phyloP scores from a whole-genome alignment of 2,113 vertebrate species.

The Pleuronectes platessa region DNA sequence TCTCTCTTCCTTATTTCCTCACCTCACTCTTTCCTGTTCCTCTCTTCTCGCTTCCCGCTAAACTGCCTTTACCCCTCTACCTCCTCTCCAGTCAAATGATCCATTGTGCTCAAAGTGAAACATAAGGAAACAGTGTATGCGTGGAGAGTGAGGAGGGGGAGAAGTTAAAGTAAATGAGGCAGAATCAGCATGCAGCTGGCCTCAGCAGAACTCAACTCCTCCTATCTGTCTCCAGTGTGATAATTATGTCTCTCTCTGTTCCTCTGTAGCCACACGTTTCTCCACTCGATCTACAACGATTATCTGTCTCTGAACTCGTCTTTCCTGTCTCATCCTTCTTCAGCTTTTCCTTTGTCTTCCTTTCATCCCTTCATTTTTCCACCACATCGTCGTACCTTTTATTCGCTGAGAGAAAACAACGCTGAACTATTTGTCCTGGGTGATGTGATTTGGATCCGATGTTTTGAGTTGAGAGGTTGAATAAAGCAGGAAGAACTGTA shows the following conservation, averaged over 20 bases:
- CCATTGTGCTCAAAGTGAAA: not conserved
- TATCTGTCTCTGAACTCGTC: conserved; percentile 25
- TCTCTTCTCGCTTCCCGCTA: too few relatives aligned
- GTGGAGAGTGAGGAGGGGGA: not conserved
- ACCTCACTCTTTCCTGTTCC: too few relatives aligned
- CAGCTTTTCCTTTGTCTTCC: not conserved
- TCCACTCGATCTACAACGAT: conserved; percentile 22
- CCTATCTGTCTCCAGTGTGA: conserved; percentile 21
- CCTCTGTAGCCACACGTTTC: conserved; percentile 10
- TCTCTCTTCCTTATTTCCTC: too few relatives aligned
- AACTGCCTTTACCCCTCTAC: too few relatives aligned
- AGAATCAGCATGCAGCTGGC: conserved; percentile 31
- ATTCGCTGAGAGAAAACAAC: not conserved
- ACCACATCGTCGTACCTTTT: not conserved
- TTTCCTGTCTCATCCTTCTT: not conserved
- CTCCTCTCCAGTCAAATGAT: too few relatives aligned
- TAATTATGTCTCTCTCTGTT: conserved; percentile 31
- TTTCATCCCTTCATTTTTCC: not conserved
- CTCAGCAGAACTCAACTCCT: conserved; percentile 27
- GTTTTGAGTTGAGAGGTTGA: not conserved
- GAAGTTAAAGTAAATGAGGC: conserved; percentile 17
- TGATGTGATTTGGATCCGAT: conserved; percentile 42
- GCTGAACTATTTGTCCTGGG: conserved; percentile 15
- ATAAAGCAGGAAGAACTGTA: too few relatives aligned
- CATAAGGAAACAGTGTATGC: not conserved